Evolutionary conservation across 2,888 invertebrate species (phyloP), one percentile per base, ranked within the genome.

Genomic region (Hypolimnas misippus): DNA sequence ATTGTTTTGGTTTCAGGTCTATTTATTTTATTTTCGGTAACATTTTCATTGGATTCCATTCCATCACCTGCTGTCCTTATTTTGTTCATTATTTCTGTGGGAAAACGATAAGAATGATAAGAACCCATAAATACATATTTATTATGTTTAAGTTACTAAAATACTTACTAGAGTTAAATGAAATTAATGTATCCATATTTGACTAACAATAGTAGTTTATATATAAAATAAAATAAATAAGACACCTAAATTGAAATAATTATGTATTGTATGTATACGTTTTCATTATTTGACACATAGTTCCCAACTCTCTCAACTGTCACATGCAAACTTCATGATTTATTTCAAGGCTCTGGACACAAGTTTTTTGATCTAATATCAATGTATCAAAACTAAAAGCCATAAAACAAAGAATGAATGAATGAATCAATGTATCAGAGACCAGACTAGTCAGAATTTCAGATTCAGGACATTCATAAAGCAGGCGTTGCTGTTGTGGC

Each of bases 61-160:
- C 96, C 96, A 92, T 96, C 96, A 0, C 96, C 96, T 60, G 95
- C 94, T 0, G 96, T 96, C 70, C 96, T 82, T 52, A 84, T 82
- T 76, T 89, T 91, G 65, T 73, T 83, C 80, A 87, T 84, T 68
- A 86, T 86, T 84, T 85, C 90, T 90, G 74, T 19, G 76, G 70
- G 33, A 46, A 51, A 65, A 40, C 49, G 25, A 58, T 58, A 67
- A 46, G 29, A 40, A 6, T 17, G 33, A 14, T 46, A 16, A 31
- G 7, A 46, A 46, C 10, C 3, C 0, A 3, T 10, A 35, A 21
- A 51, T 12, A 31, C 17, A 33, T 6, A 12, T 14, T 25, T 29
- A 49, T 19, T 14, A 38, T 19, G 1, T 35, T 7, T 16, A 44
- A 57, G 29, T 29, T n/a, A 12, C 4, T 16, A 29, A 44, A 35